Evolutionary conservation across 2,888 invertebrate genomes (phyloP), one percentile per base, ranked within the genome.

Genomic region (Dynastes hyllus): DNA sequence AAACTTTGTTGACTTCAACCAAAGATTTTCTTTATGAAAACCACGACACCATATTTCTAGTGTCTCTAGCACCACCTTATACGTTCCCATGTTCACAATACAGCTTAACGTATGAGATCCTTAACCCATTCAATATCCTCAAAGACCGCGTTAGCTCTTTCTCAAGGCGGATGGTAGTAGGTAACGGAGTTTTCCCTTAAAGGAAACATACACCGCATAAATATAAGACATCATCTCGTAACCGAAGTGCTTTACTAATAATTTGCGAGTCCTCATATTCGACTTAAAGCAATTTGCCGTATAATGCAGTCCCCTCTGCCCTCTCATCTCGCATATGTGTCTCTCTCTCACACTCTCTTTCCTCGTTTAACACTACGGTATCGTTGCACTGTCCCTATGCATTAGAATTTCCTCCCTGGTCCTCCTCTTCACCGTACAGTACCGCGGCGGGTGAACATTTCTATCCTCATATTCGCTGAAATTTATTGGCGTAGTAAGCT

Each of bases 401-500:
- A 81, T 63, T 45, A 45, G 45, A 45, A 45, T 45, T 11, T 78
- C 77, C 79, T 78, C 55, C 55, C n/a, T 55, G 8, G 8, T 11
- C 11, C 45, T 29, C 61, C 61, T 37, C 5, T 37, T 37, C 32
- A 5, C 32, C 32, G 32, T 37, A 37, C 32, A 37, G 32, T 0
- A 6, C 5, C 32, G 32, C 32, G 32, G 32, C 32, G 32, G 32
- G 32, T 37, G 80, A 81, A 70, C 81, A 80, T 71, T 81, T 81
- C 80, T 82, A 82, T 82, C 83, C 84, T 83, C 83, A 82, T 83
- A 83, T 82, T 81, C 83, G 82, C 82, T 82, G 82, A 84, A 87
- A 88, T 87, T 87, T 88, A 87, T 87, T 84, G 86, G 85, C 85
- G 85, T 83, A 86, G 85, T 87, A 87, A 88, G 88, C 88, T 86